These are phyloP conservation scores for Pteria penguin DNA, from an alignment of 2,888 invertebrate species.

Conservation along the genomic window DNA sequence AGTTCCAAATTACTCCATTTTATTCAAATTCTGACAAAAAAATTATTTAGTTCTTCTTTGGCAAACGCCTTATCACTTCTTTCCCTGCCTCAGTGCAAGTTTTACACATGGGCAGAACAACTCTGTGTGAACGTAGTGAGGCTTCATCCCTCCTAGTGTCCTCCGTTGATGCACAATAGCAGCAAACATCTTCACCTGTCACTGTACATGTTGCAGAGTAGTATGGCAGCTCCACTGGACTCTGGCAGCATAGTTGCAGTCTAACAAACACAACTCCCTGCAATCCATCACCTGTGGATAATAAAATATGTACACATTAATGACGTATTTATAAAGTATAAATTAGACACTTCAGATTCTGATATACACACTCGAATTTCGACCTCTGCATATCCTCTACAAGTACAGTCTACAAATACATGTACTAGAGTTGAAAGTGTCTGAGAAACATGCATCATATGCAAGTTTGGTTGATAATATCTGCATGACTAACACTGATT, in stretches of 20 bases:
- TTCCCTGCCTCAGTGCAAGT: constrained; percentile 10
- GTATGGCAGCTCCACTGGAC: constrained; percentile 2
- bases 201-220: neutral
- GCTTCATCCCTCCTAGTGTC: constrained; percentile 2
- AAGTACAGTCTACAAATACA: neutral
- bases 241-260: neutral
- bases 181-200: neutral
- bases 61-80: constrained; percentile 9
- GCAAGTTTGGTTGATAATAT: neutral
- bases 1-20: neutral
- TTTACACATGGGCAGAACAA: constrained; percentile 26
- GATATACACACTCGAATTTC: too few relatives aligned
- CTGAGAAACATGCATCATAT: neutral
- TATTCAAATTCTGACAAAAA: neutral
- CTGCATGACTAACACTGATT: neutral
- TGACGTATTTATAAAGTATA: neutral
- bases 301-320: neutral
- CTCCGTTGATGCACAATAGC: neutral
- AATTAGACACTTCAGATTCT: too few relatives aligned
- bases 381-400: neutral
- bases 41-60: constrained; percentile 12
- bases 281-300: neutral
- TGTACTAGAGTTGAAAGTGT: neutral
- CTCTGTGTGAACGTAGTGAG: neutral
- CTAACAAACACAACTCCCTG: neutral